Evolutionary conservation across 2,888 invertebrate genomes (phyloP).

Genomic region (Harpalus rufipes): DNA sequence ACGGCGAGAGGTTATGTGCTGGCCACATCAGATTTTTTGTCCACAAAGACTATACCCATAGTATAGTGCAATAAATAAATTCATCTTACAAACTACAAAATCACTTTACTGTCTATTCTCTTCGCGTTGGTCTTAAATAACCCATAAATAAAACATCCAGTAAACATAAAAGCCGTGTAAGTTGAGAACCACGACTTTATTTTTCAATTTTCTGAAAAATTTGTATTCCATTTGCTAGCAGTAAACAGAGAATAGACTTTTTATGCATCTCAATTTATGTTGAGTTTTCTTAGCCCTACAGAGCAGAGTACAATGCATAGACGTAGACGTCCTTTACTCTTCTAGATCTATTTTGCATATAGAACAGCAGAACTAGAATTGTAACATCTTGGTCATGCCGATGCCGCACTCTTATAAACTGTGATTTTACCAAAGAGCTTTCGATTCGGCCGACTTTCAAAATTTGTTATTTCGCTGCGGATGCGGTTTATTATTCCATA

Average conservation of each 20-base stretch:
- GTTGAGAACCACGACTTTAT: constrained; percentile 14
- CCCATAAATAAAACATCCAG: background rate
- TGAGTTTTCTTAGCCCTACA: constrained; percentile 2
- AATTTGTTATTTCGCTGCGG: background rate
- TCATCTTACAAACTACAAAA: no score
- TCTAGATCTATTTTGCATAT: constrained; percentile 16
- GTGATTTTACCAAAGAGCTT: constrained; percentile 16
- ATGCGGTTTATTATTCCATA: background rate
- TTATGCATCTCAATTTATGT: constrained; percentile 22
- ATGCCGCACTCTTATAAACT: constrained; percentile 10
- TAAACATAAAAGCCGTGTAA: background rate
- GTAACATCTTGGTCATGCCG: background rate
- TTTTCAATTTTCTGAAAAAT: constrained; percentile 25
- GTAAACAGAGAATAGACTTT: constrained; percentile 25
- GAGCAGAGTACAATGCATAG: background rate
- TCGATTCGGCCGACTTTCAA: background rate
- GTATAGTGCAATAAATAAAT: no score
- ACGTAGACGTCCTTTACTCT: background rate
- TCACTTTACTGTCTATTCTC: no score
- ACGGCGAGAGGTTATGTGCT: no score
- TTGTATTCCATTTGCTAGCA: constrained; percentile 19
- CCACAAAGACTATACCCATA: no score
- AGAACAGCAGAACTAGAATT: constrained; percentile 6
- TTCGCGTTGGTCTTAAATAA: background rate
- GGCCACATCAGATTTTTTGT: no score